Evolutionary conservation across 2,888 invertebrate genomes (phyloP).

Genomic region (Apotomis turbidana): DNA sequence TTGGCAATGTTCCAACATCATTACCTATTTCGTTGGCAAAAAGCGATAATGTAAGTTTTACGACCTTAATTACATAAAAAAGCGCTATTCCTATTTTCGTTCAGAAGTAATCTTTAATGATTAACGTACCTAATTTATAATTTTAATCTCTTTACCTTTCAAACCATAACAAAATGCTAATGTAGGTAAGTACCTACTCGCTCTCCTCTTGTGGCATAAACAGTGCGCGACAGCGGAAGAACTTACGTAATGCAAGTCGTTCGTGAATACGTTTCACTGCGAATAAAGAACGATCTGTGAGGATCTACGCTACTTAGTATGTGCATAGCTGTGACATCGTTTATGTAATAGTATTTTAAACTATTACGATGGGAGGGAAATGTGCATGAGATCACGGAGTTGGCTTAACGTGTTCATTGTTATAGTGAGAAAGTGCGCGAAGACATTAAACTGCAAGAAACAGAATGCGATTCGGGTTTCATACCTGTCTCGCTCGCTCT

Average conservation of each 20-base stretch:
- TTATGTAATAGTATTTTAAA: conserved; percentile 27
- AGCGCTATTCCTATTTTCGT: neutral
- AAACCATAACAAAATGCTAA: conserved; percentile 8
- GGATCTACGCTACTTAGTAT: conserved; percentile 38
- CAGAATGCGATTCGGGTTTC: too few relatives aligned
- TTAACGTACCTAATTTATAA: neutral
- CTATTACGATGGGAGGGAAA: conserved; percentile 8
- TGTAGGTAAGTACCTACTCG: neutral
- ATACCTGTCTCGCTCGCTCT: too few relatives aligned
- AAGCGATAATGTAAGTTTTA: too few relatives aligned
- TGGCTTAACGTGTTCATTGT: neutral
- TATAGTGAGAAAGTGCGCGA: too few relatives aligned
- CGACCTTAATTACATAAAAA: neutral
- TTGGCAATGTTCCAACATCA: too few relatives aligned
- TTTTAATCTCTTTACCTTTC: neutral
- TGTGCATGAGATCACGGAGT: neutral
- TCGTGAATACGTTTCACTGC: conserved; percentile 43
- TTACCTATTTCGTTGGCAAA: too few relatives aligned
- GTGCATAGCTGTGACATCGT: conserved; percentile 36
- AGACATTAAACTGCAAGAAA: too few relatives aligned
- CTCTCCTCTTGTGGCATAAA: conserved; percentile 29
- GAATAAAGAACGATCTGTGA: conserved; percentile 39
- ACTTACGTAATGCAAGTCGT: conserved; percentile 37
- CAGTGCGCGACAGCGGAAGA: conserved; percentile 43
- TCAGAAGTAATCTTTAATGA: neutral